phyloP scores from a whole-genome alignment of 53 echinoderm and acorn worm genomes.

The Holothuria scabra region DNA sequence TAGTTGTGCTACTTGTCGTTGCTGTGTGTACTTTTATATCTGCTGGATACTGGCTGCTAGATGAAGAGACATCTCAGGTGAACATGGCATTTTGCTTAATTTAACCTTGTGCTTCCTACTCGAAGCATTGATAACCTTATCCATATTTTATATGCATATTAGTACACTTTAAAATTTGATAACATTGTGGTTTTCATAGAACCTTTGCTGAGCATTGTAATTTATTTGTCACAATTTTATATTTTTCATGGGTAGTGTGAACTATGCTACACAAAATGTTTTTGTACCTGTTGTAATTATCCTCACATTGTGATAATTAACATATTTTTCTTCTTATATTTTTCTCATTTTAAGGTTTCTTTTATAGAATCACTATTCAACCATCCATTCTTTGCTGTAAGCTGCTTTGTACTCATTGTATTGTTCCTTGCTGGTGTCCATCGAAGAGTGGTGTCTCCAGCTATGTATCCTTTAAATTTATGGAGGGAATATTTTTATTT shows the following conservation, averaged over 20 bases:
- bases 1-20: slow-evolving; percentile 80
- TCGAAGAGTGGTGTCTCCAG: slow-evolving; percentile 92
- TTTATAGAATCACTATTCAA: slow-evolving; percentile 90
- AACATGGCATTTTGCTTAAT: not conserved
- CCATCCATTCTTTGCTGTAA: slow-evolving; percentile 91
- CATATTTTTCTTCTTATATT: not conserved
- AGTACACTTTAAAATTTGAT: not conserved
- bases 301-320: not conserved
- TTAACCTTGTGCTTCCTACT: no score
- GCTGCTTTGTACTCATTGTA: slow-evolving; percentile 76
- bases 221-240: no score
- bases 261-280: not conserved
- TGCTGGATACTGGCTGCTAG: slow-evolving; percentile 89
- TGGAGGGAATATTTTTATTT: not conserved
- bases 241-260: no score
- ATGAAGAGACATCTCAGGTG: slow-evolving; percentile 96
- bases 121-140: not conserved
- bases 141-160: not conserved
- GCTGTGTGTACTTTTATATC: slow-evolving; percentile 80
- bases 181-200: not conserved
- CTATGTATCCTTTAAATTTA: slow-evolving; percentile 80
- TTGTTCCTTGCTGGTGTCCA: slow-evolving; percentile 91
- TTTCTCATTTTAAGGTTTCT: slow-evolving; percentile 73
- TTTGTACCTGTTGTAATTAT: not conserved
- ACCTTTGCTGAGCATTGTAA: no score